phyloP scores from a whole-genome alignment of 2,888 invertebrate species.

The Acholoe squamosa region DNA sequence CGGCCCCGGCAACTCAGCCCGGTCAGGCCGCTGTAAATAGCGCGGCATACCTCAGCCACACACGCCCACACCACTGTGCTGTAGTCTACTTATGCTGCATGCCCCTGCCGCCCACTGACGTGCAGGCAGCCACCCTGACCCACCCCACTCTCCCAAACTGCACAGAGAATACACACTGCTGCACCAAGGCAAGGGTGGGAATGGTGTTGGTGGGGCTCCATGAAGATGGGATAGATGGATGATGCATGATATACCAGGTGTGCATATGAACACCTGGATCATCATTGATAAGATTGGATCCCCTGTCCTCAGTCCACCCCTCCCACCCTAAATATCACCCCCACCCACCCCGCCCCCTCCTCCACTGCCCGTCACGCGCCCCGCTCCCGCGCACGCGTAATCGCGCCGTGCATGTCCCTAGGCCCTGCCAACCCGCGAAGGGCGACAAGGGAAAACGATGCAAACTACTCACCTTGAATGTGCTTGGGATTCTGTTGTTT shows the following conservation, averaged over 20 bases:
- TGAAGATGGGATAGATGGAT: too few species aligned
- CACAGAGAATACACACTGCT: background rate
- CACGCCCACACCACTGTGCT: slow-evolving; percentile 35
- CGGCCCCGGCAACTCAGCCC: background rate
- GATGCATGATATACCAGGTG: background rate
- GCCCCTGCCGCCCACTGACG: slow-evolving; percentile 28
- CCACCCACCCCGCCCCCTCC: background rate
- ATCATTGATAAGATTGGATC: background rate
- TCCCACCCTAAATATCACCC: background rate
- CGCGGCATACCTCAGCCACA: slow-evolving; percentile 38
- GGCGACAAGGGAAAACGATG: slow-evolving; percentile 32
- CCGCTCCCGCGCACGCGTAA: slow-evolving; percentile 65
- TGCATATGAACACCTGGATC: background rate
- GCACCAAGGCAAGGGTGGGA: background rate
- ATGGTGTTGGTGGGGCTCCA: background rate
- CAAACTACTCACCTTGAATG: slow-evolving; percentile 63
- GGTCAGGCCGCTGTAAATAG: slow-evolving; percentile 41
- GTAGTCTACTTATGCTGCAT: slow-evolving; percentile 57
- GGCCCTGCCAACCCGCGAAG: slow-evolving; percentile 22
- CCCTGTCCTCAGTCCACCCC: background rate
- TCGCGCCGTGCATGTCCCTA: slow-evolving; percentile 63
- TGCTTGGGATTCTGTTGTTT: slow-evolving; percentile 66
- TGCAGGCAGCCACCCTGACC: background rate
- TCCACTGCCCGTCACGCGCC: background rate
- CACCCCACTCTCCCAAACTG: background rate